These are phyloP conservation scores for Enoplosus armatus DNA, from an alignment of 2,797 vertebrate species.

Conservation along the genomic window DNA sequence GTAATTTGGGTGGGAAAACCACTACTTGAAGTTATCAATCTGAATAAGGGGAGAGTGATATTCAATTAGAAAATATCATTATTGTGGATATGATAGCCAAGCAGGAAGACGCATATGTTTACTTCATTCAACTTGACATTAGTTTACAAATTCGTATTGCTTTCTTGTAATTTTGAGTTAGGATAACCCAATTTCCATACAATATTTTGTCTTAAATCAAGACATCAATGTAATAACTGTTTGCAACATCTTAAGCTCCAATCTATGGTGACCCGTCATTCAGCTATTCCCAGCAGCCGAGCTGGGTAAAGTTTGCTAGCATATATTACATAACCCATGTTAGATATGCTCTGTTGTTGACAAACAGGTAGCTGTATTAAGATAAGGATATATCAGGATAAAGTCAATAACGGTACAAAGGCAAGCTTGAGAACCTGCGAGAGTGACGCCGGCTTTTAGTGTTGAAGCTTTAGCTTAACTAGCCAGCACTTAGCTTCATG, in stretches of 20 bases:
- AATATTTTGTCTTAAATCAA: background rate
- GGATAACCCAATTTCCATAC: background rate
- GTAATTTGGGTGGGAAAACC: background rate
- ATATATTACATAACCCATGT: slow-evolving; percentile 12
- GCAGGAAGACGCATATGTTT: background rate
- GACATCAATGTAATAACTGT: background rate
- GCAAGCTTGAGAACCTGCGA: background rate
- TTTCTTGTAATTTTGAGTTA: background rate
- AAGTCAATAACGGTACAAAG: slow-evolving; percentile 12
- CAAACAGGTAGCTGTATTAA: slow-evolving; percentile 36
- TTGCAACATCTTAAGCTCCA: background rate
- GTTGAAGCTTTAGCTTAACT: slow-evolving; percentile 5
- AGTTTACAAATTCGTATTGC: background rate
- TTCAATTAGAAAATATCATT: background rate
- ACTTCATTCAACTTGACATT: background rate
- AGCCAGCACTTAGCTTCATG: background rate
- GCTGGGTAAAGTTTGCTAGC: slow-evolving; percentile 1
- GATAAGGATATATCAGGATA: slow-evolving; percentile 15
- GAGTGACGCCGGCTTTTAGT: slow-evolving; percentile 1
- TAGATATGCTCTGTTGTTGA: slow-evolving; percentile 35
- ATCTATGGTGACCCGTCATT: background rate
- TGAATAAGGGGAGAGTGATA: background rate
- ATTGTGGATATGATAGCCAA: background rate
- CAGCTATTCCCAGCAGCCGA: background rate
- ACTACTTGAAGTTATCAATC: background rate